Percentiles rank a stretch among this genome's conserved stretches.
Evolutionary conservation across 2,113 vertebrate species (phyloP).

Genomic region (Acrocephalus kingi): DNA sequence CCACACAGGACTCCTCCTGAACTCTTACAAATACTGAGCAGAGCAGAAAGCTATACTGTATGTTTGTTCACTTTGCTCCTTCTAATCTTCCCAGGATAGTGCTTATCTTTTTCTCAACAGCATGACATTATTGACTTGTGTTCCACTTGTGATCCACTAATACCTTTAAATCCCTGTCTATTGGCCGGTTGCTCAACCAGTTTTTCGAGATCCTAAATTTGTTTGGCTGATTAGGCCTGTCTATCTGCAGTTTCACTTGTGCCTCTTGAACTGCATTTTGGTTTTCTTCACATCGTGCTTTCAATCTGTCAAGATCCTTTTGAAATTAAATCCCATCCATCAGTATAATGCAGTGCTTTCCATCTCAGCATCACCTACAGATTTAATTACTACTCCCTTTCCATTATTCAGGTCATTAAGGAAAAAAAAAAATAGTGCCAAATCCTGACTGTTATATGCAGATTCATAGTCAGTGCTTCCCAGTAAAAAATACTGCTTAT

Average conservation of each 20-base stretch:
- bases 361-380: not conserved
- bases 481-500: not conserved
- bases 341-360: not conserved
- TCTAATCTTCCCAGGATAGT: conserved; percentile 32
- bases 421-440: not conserved
- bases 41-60: not conserved
- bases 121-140: conserved; percentile 48
- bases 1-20: not conserved
- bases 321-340: not conserved
- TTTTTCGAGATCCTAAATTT: conserved; percentile 30
- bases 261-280: conserved; percentile 14
- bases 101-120: conserved; percentile 50
- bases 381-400: not conserved
- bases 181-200: conserved; percentile 12
- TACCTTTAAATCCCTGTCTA: conserved; percentile 49
- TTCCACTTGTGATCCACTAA: conserved; percentile 58
- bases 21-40: not conserved
- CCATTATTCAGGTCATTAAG: not conserved
- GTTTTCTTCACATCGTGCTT: not conserved
- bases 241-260: not conserved
- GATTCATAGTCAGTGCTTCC: not conserved
- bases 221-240: conserved; percentile 10
- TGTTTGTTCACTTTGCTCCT: not conserved
- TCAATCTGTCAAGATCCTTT: conserved; percentile 2
- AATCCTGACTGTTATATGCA: not conserved